These are phyloP conservation scores for Melanotaenia duboulayi DNA, from an alignment of 2,113 vertebrate species.

Conservation along the genomic window DNA sequence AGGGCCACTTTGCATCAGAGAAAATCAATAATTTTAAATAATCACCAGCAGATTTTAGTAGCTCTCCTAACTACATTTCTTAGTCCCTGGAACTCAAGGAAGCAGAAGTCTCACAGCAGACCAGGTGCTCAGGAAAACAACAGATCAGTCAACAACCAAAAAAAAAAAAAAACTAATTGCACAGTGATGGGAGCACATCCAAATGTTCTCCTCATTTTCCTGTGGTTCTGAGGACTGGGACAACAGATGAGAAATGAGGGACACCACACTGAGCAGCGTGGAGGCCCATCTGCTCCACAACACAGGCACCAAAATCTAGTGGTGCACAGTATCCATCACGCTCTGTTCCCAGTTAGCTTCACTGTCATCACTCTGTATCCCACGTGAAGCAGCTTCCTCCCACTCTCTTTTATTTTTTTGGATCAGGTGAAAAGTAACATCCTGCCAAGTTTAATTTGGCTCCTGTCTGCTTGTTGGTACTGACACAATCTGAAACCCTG, in stretches of 20 bases:
- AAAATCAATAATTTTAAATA: background rate
- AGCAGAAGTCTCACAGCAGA: slow-evolving; percentile 30
- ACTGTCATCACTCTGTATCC: slow-evolving; percentile 52
- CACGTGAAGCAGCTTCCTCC: slow-evolving; percentile 11
- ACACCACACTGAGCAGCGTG: slow-evolving; percentile 52
- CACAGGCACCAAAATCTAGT: slow-evolving; percentile 27
- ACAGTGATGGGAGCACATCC: slow-evolving; percentile 29
- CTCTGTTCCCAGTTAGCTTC: slow-evolving; percentile 43
- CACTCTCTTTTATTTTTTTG: slow-evolving; percentile 43
- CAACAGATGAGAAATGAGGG: slow-evolving; percentile 59
- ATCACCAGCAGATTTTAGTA: background rate
- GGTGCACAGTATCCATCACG: slow-evolving; percentile 54
- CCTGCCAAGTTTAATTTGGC: slow-evolving; percentile 70
- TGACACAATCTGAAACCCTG: slow-evolving; percentile 35
- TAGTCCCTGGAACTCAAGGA: slow-evolving; percentile 24
- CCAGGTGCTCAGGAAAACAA: slow-evolving; percentile 40
- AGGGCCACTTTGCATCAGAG: background rate
- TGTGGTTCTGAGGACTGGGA: slow-evolving; percentile 44
- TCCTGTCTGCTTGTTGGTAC: slow-evolving; percentile 45
- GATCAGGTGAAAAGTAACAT: slow-evolving; percentile 25
- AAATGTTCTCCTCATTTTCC: slow-evolving; percentile 57
- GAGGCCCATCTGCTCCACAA: slow-evolving; percentile 72
- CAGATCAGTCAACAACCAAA: slow-evolving; percentile 29
- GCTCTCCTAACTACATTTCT: slow-evolving; percentile 4
- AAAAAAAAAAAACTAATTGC: background rate